These are phyloP conservation scores for Acipenser transmontanus DNA, from an alignment of 2,797 vertebrate genomes.

Conservation along the genomic window DNA sequence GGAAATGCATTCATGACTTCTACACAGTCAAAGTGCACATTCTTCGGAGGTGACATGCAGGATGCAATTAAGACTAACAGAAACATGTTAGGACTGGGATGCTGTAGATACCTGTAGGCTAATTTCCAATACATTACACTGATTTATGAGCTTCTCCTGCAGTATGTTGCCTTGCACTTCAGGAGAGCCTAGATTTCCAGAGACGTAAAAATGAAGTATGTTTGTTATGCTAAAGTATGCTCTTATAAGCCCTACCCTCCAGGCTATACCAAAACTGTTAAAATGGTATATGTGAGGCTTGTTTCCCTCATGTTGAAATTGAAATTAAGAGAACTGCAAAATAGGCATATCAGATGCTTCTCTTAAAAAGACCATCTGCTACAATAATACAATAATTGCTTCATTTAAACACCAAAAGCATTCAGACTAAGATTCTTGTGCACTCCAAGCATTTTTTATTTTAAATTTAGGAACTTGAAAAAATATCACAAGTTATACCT, in stretches of 20 bases:
- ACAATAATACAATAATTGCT: too few species aligned
- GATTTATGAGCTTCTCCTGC: slow-evolving; percentile 1
- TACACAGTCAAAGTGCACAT: slow-evolving; percentile 5
- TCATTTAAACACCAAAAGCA: too few species aligned
- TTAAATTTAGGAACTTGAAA: too few species aligned
- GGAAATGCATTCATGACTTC: neutral
- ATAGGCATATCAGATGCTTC: too few species aligned
- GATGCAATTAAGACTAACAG: slow-evolving; percentile 26
- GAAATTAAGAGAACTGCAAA: too few species aligned
- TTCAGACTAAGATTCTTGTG: too few species aligned
- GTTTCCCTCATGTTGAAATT: too few species aligned
- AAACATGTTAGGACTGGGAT: slow-evolving; percentile 41
- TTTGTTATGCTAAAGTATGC: slow-evolving; percentile 23
- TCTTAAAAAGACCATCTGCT: too few species aligned
- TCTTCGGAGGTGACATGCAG: slow-evolving; percentile 18
- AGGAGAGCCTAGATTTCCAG: slow-evolving; percentile 38
- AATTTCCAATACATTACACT: slow-evolving; percentile 20
- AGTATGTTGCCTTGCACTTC: neutral
- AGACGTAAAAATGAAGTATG: slow-evolving; percentile 49
- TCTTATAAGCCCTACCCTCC: neutral
- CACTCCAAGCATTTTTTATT: too few species aligned
- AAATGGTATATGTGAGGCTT: slow-evolving; percentile 1
- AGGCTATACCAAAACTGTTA: slow-evolving; percentile 22
- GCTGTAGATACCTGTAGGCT: slow-evolving; percentile 35
- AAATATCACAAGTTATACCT: too few species aligned